phyloP scores from a whole-genome alignment of 1,140 invertebrate genomes.

The Proales similis region DNA sequence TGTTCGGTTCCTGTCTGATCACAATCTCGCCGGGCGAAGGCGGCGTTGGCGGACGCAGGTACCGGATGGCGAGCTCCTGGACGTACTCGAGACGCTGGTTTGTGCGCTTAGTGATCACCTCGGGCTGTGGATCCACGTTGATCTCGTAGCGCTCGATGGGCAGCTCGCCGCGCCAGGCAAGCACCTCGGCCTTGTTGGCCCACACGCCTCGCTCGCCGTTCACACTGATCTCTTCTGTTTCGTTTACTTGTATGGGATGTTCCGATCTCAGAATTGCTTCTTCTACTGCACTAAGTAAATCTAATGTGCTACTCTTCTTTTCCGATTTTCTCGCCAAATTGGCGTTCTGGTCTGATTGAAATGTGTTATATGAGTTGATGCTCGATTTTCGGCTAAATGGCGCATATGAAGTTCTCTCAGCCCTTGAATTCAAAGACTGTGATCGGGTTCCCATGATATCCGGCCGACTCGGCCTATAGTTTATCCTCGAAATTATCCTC shows the following conservation, averaged over 20 bases:
- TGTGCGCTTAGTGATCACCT: slow-evolving; percentile 6
- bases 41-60: slow-evolving; percentile 30
- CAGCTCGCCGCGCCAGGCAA: slow-evolving; percentile 18
- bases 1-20: slow-evolving; percentile 4
- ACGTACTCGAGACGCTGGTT: slow-evolving; percentile 1
- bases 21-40: slow-evolving; percentile 29
- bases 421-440: no score
- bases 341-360: no score
- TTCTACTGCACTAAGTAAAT: slow-evolving; percentile 10
- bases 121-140: slow-evolving; percentile 21
- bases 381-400: no score
- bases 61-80: slow-evolving; percentile 30
- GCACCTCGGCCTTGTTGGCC: slow-evolving; percentile 17
- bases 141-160: slow-evolving; percentile 1
- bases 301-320: no score
- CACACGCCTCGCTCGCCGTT: slow-evolving; percentile 16
- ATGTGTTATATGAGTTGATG: no score
- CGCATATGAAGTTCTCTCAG: no score
- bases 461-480: no score
- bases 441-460: no score
- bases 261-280: not conserved
- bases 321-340: no score
- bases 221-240: slow-evolving; percentile 9
- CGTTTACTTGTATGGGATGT: slow-evolving; percentile 1
- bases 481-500: no score